Evolutionary conservation across 2,113 vertebrate species (phyloP), one percentile per base, ranked within the genome.

Genomic region (Hemiprocne comata): DNA sequence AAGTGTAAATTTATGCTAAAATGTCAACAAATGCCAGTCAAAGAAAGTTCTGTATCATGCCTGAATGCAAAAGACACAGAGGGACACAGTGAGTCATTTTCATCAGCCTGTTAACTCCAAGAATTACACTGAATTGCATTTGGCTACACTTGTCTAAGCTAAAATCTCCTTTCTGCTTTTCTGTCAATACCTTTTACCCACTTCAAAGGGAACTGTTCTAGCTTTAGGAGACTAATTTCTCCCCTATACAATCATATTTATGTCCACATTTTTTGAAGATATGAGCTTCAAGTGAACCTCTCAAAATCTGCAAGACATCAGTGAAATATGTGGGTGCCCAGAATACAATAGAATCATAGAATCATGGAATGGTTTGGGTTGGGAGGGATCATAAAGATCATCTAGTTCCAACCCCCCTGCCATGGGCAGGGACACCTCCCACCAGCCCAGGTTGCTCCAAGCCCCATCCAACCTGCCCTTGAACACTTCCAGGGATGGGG

Each of bases 1-100:
- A 95, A 62, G 92, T 95, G 96, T 78, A 93, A 97, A 95, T 97
- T 95, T 72, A 94, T 95, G 96, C 94, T 93, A 58, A 96, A 94
- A 78, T 75, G 80, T 87, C 92, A 60, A 48, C 53, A 96, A 97
- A 93, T 97, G 93, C 78, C 95, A 94, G 55, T 89, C 87, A 95
- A 85, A 96, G 74, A 73, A 62, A 76, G 86, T 93, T 96, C 92
- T 78, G 67, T 28, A 64, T 81, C 65, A 71, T 85, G 79, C 91
- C 65, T 80, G 87, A 94, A 95, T 93, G 95, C 85, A 94, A 64
- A 93, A 95, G 77, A 18, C 69, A 29, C 78, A 23, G 94, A 85
- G 83, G 58, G 86, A 57, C n/a, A 8, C 8, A 25, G 73, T 12
- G 62, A 89, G 51, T 62, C 19, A 11, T 62, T 62, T 46, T 34